Evolutionary conservation across 2,888 invertebrate species (phyloP).

Genomic region (Drosophila neoperkinsi): DNA sequence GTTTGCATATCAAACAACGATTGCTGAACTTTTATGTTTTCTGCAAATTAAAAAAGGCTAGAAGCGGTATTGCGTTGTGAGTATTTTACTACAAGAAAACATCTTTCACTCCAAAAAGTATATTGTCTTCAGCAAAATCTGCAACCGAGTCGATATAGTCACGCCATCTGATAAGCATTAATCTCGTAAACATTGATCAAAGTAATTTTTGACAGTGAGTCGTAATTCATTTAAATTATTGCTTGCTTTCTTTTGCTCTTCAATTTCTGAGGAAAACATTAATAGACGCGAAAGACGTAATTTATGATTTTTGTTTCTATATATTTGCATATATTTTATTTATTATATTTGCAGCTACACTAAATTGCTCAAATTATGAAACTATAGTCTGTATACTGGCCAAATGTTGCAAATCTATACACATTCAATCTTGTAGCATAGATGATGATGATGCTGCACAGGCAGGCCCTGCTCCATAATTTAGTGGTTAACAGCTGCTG

Average conservation of each 20-base stretch:
- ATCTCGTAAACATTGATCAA: background rate
- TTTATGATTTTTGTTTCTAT: too few relatives aligned
- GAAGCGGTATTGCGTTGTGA: background rate
- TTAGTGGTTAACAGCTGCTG: background rate
- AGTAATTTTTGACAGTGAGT: background rate
- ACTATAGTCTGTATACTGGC: too few relatives aligned
- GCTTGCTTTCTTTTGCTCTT: background rate
- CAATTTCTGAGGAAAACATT: background rate
- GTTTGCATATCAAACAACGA: background rate
- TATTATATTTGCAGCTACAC: too few relatives aligned
- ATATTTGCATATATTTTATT: too few relatives aligned
- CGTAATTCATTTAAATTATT: too few relatives aligned
- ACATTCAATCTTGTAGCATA: background rate
- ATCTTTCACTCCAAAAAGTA: background rate
- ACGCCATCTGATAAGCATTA: too few relatives aligned
- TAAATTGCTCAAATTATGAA: too few relatives aligned
- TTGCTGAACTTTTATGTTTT: background rate
- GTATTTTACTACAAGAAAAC: background rate
- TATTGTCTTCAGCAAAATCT: background rate
- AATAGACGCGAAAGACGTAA: too few relatives aligned
- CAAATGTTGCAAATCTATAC: background rate
- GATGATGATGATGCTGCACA: background rate
- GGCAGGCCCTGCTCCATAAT: background rate
- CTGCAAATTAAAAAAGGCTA: background rate
- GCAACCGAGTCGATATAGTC: background rate